These are phyloP conservation scores for Ophion costatus DNA, from an alignment of 2,888 invertebrate genomes.

Conservation along the genomic window DNA sequence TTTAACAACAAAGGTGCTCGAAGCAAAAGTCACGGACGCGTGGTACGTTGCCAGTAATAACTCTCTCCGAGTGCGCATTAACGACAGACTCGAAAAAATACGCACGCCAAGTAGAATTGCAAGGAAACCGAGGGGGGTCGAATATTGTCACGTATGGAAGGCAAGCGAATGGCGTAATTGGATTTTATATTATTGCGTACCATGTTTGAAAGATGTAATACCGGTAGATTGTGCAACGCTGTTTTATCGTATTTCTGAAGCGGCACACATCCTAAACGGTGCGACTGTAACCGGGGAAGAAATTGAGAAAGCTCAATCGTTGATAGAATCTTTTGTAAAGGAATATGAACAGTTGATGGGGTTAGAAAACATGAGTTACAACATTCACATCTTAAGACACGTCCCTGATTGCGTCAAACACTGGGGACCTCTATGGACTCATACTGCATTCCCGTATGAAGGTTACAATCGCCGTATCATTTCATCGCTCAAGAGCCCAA, in stretches of 20 bases:
- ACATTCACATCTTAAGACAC: no score
- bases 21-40: neutral
- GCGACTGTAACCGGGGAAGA: neutral
- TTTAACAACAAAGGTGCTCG: slow-evolving; percentile 22
- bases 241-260: slow-evolving; percentile 15
- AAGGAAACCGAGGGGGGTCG: slow-evolving; percentile 17
- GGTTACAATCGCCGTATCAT: slow-evolving; percentile 16
- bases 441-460: slow-evolving; percentile 30
- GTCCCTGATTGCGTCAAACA: neutral
- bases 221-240: slow-evolving; percentile 2
- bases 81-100: slow-evolving; percentile 26
- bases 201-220: slow-evolving; percentile 7
- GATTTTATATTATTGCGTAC: slow-evolving; percentile 12
- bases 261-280: slow-evolving; percentile 23
- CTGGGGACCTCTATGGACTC: slow-evolving; percentile 29
- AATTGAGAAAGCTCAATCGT: neutral
- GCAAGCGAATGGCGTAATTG: slow-evolving; percentile 31
- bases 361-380: neutral
- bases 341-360: neutral
- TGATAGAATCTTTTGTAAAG: neutral
- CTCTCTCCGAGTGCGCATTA: neutral
- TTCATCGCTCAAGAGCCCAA: slow-evolving; percentile 24
- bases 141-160: slow-evolving; percentile 25
- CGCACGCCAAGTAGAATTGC: slow-evolving; percentile 33
- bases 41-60: slow-evolving; percentile 9